phyloP scores from a whole-genome alignment of 2,888 invertebrate genomes.

The Leptinotarsa peninsularis region DNA sequence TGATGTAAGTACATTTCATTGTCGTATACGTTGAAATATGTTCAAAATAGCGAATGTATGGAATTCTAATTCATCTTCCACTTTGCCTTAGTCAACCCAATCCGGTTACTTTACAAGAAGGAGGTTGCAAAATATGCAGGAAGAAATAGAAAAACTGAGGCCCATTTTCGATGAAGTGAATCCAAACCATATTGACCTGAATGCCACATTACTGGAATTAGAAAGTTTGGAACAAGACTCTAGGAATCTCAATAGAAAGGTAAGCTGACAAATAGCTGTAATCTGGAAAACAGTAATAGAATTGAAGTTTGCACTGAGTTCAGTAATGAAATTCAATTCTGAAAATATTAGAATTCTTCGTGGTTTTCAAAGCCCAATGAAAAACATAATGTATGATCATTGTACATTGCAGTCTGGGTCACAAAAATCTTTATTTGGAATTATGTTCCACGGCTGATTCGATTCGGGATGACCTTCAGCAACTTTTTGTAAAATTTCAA shows the following conservation, averaged over 20 bases:
- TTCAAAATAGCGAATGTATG: no score
- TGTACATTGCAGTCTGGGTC: no score
- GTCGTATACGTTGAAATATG: background rate
- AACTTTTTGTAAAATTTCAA: no score
- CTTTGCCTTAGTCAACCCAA: constrained; percentile 75
- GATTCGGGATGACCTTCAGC: no score
- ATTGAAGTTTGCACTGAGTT: no score
- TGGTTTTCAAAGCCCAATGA: no score
- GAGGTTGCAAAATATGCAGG: constrained; percentile 83
- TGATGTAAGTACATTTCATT: constrained; percentile 68
- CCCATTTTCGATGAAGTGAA: constrained; percentile 78
- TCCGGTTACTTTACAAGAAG: constrained; percentile 90
- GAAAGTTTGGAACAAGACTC: constrained; percentile 74
- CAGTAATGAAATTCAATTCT: no score
- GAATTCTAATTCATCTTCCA: constrained; percentile 12
- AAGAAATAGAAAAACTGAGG: constrained; percentile 75
- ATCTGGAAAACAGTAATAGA: no score
- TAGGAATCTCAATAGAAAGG: constrained; percentile 72
- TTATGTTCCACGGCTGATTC: no score
- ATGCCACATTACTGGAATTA: constrained; percentile 72
- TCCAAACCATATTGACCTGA: constrained; percentile 75
- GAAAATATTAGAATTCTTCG: no score
- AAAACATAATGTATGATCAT: no score
- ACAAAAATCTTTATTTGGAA: no score
- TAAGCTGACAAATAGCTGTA: constrained; percentile 28